A percentile compares a stretch with the other conserved stretches of the same genome.
Conservation (phyloP, 2,888 invertebrate species). For the Eupithecia vulgata region DNA sequence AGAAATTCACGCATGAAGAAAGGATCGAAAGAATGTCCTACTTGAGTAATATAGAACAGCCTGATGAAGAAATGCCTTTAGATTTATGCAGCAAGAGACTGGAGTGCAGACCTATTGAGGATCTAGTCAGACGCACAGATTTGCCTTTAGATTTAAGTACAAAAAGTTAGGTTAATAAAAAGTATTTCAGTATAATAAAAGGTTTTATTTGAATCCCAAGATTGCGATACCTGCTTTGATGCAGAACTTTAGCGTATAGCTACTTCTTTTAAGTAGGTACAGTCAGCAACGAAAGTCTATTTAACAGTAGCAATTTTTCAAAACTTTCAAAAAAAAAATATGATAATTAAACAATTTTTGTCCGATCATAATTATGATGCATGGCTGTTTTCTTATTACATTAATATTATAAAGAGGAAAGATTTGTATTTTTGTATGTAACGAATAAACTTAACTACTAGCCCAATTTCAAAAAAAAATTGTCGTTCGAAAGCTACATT, state of each 20-base stretch:
- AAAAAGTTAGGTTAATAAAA: slow-evolving; percentile 68
- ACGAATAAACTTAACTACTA: too few relatives aligned
- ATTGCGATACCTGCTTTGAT: neutral
- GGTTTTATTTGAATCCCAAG: neutral
- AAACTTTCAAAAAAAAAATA: too few relatives aligned
- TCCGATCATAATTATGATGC: too few relatives aligned
- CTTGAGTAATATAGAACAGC: slow-evolving; percentile 44
- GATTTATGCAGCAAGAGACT: slow-evolving; percentile 71
- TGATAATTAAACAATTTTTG: too few relatives aligned
- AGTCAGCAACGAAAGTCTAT: too few relatives aligned
- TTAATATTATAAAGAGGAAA: too few relatives aligned
- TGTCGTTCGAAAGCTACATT: too few relatives aligned
- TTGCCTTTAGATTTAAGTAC: slow-evolving; percentile 86
- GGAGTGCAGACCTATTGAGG: slow-evolving; percentile 69
- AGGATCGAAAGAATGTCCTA: slow-evolving; percentile 54
- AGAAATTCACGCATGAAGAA: slow-evolving; percentile 67
- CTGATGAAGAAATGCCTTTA: slow-evolving; percentile 70
- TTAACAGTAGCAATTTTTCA: too few relatives aligned
- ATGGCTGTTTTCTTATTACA: too few relatives aligned
- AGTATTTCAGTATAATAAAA: neutral
- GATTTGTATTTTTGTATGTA: too few relatives aligned
- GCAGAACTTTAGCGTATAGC: neutral
- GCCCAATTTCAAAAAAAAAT: too few relatives aligned
- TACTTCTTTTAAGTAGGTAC: neutral
- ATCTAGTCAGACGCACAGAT: slow-evolving; percentile 76